These are phyloP conservation scores for Leptobrachium ailaonicum DNA, from an alignment of 2,113 vertebrate genomes.

Conservation along the genomic window DNA sequence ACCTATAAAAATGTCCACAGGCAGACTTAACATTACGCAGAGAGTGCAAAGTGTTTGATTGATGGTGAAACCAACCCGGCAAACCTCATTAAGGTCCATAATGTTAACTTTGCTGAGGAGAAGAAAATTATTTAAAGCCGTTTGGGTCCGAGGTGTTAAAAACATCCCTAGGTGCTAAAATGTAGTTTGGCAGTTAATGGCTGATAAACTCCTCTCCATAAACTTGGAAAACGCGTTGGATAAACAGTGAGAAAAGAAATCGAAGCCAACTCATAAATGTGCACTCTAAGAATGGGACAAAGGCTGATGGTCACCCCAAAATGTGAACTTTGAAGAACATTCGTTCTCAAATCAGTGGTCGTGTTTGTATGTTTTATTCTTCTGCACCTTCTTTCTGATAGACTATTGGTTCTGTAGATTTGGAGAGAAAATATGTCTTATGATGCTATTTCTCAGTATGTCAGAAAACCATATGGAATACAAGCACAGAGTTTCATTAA, in stretches of 20 bases:
- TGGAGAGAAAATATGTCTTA: too few species aligned
- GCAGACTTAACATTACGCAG: constrained; percentile 14
- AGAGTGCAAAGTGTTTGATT: constrained; percentile 40
- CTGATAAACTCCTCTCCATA: constrained; percentile 42
- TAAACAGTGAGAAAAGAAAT: constrained; percentile 15
- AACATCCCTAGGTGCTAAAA: constrained; percentile 47
- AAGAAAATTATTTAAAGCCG: constrained; percentile 33
- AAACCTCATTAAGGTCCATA: constrained; percentile 41
- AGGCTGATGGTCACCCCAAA: background rate
- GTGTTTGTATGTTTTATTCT: too few species aligned
- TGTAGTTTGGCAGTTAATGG: constrained; percentile 44
- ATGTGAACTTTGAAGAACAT: too few species aligned
- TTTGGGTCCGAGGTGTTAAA: constrained; percentile 47
- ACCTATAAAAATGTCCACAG: constrained; percentile 42
- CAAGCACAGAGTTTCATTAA: too few species aligned
- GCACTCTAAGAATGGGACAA: background rate
- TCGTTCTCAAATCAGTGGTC: too few species aligned
- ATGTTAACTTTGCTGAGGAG: constrained; percentile 24
- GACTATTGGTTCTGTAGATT: too few species aligned
- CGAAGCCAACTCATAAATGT: constrained; percentile 22
- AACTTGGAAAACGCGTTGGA: constrained; percentile 20
- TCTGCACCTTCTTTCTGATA: too few species aligned
- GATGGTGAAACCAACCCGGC: constrained; percentile 18
- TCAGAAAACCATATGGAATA: too few species aligned
- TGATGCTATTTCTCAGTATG: too few species aligned